Conservation (phyloP, 2,113 vertebrate genomes). For the Saguinus imperator region DNA sequence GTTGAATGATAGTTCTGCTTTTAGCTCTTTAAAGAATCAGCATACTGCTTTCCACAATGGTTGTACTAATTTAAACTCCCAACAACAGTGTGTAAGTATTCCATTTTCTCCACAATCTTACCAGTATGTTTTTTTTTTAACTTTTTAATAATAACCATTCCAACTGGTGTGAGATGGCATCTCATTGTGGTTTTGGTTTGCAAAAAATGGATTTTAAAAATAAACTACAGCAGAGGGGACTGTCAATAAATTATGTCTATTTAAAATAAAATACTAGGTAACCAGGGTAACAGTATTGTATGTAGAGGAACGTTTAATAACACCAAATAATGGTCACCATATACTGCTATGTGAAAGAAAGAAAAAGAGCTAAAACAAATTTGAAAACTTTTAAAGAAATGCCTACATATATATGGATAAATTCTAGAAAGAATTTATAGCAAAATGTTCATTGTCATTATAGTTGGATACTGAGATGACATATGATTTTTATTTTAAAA, state of each 20-base stretch:
- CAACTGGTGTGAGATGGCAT: too few relatives aligned
- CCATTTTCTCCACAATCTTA: too few relatives aligned
- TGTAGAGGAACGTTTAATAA: neutral
- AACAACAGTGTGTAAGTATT: too few relatives aligned
- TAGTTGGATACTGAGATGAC: neutral
- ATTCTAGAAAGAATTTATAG: conserved; percentile 30
- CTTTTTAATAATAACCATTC: too few relatives aligned
- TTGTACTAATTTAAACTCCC: too few relatives aligned
- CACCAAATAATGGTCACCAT: neutral
- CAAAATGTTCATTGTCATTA: conserved; percentile 2
- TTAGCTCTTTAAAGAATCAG: too few relatives aligned
- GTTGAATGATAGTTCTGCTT: too few relatives aligned
- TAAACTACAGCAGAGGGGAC: neutral
- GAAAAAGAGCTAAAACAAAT: neutral
- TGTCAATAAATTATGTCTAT: neutral
- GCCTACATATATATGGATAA: neutral
- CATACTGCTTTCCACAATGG: too few relatives aligned
- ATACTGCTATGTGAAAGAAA: neutral
- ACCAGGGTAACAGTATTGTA: neutral
- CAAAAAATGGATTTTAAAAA: neutral
- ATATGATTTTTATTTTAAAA: conserved; percentile 42
- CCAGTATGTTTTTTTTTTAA: too few relatives aligned
- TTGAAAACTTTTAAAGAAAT: neutral
- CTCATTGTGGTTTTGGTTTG: too few relatives aligned
- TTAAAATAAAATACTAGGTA: neutral